Evolutionary conservation across 2,797 vertebrate species (phyloP), one percentile per base, ranked within the genome.

Genomic region (Lepidocolaptes lacrymiger): DNA sequence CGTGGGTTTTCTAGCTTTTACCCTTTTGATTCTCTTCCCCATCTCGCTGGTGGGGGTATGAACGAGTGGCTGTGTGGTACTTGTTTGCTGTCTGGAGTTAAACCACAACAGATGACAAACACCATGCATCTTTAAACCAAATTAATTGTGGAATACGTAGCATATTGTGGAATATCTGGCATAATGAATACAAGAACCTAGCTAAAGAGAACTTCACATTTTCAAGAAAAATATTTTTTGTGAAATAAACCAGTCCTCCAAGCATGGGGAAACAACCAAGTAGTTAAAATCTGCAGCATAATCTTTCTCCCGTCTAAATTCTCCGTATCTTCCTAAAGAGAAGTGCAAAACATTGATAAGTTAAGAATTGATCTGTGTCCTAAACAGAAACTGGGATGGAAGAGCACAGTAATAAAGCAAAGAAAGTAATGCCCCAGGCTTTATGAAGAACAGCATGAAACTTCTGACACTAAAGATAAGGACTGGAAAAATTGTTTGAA

Each of bases 401-500:
- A 64, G 11, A 66, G 4, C 17, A 14, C 27, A 68, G 1, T 51
- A 54, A 54, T 54, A 75, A 81, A 78, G 27, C 22, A 27, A 71
- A 63, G 59, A 80, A 85, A 55, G 23, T 54, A 91, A 43, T 23
- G 34, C 27, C 34, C 21, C 24, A 7, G 48, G 46, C 83, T 21
- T 34, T 73, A 62, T 20, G 30, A 77, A 72, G 20, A 89, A 15
- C 3, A 79, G 56, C 32, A 48, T 10, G 27, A 71, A 95, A 66
- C 24, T 64, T 39, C 55, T 58, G 43, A 66, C 12, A 39, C 26
- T 37, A 76, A 58, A n/a, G 8, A 23, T 76, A 72, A 46, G 37
- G 88, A 76, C 19, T 39, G 39, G 24, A 69, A 76, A 71, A 66
- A 90, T 12, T n/a, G 5, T 77, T 85, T 88, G 85, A 89, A 75